Base-by-base conservation (phyloP, 1,140 invertebrate species). In the Sinonovacula constricta region DNA sequence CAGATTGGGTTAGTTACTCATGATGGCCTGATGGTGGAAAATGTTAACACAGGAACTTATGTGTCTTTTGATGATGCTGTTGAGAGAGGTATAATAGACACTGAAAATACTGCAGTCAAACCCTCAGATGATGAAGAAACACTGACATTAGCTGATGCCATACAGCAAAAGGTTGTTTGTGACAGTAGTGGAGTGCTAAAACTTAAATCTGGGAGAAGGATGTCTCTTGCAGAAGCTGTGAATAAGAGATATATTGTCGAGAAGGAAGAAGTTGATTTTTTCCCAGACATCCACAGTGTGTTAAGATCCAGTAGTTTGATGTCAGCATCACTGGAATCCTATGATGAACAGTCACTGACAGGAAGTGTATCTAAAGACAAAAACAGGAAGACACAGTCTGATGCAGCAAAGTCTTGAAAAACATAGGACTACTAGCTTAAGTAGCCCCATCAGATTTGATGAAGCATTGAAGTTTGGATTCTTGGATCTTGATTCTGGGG, bases 61-160 rank as follows among this genome's bases (percentile, higher is more conserved):
- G 90, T 92, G 26, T 90, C 93, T 18, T 91, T 93, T 33, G 92
- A 92, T 76, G 91, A 92, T 79, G 53, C 92, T 90, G 94, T 95
- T 7, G 93, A 95, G 33, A 93, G 93, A 77, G 95, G 95, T 30
- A 94, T 97, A 18, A 95, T 98, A 80, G 95, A 97, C 89, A 93
- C 95, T 79, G 91, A 77, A 39, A 79, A 84, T 39, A 94, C 75
- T 93, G 93, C 51, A 92, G 89, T 80, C 36, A 84, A 82, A 49
- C 81, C 82, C 34, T 79, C 79, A 30, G 80, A 81, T 14, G 56
- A 39, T 45, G 68, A 59, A 39, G 15, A 14, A 4, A 56, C 57
- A 59, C 45, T 71, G n/a, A 63, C 71, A 4, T 54, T 74, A 33
- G 59, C 71, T 3, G 36, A 74, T 36, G 71, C 71, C 3, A 74